phyloP scores from a whole-genome alignment of 2,113 vertebrate species.

The Xenopus tropicalis region UCB_Xtro_10.0 CM004443.2:155803001-155803500 shows the following conservation, averaged over 20 bases:
- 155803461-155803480: no score
- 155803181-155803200: conserved; percentile 84
- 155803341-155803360: neutral
- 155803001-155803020: conserved; percentile 76
- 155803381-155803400: no score
- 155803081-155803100: conserved; percentile 69
- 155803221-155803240: conserved; percentile 18
- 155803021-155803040: conserved; percentile 82
- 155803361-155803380: no score
- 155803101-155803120: conserved; percentile 81
- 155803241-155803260: no score
- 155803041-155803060: conserved; percentile 85
- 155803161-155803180: conserved; percentile 71
- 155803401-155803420: no score
- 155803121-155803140: conserved; percentile 78
- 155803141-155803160: conserved; percentile 82
- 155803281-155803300: neutral
- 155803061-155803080: conserved; percentile 79
- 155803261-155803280: no score
- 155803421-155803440: no score
- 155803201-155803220: conserved; percentile 83
- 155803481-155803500: no score
- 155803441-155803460: no score
- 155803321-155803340: neutral
- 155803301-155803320: neutral